A percentile compares a stretch with the other conserved stretches of the same genome.
phyloP scores from a whole-genome alignment of 2,797 vertebrate species.

The Gambelia wislizenii region DNA sequence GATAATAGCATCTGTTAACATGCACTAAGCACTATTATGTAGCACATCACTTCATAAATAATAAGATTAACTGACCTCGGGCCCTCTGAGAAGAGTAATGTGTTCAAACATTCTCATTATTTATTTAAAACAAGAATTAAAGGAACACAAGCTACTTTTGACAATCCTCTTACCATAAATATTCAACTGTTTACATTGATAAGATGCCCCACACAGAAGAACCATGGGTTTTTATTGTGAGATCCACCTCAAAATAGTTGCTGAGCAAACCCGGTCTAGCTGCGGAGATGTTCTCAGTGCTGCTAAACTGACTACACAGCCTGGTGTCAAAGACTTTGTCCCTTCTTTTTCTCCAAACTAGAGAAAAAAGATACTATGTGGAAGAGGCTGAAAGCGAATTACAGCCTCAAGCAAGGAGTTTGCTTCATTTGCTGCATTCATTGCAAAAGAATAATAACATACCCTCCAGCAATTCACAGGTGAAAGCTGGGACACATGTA shows the following conservation, averaged over 20 bases:
- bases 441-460: too few relatives aligned
- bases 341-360: constrained; percentile 44
- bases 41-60: constrained; percentile 99
- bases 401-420: constrained; percentile 62
- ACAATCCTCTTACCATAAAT: constrained; percentile 91
- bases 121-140: constrained; percentile 99
- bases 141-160: constrained; percentile 91
- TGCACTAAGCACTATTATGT: constrained; percentile 99
- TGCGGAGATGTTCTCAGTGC: constrained; percentile 54
- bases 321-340: constrained; percentile 60
- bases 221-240: constrained; percentile 65
- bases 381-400: constrained; percentile 71
- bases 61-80: constrained; percentile 99
- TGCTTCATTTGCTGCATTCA: constrained; percentile 57
- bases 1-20: constrained; percentile 99
- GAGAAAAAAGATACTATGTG: constrained; percentile 77
- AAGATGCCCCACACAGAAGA: constrained; percentile 68
- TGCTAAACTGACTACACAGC: constrained; percentile 64
- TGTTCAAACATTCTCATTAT: constrained; percentile 99
- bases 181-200: constrained; percentile 84
- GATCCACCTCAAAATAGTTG: constrained; percentile 64
- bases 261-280: constrained; percentile 56
- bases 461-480: too few relatives aligned
- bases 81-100: constrained; percentile 92
- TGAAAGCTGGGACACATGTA: too few relatives aligned